These are phyloP conservation scores for Apaloderma vittatum DNA, from an alignment of 2,113 vertebrate species.

Conservation along the genomic window DNA sequence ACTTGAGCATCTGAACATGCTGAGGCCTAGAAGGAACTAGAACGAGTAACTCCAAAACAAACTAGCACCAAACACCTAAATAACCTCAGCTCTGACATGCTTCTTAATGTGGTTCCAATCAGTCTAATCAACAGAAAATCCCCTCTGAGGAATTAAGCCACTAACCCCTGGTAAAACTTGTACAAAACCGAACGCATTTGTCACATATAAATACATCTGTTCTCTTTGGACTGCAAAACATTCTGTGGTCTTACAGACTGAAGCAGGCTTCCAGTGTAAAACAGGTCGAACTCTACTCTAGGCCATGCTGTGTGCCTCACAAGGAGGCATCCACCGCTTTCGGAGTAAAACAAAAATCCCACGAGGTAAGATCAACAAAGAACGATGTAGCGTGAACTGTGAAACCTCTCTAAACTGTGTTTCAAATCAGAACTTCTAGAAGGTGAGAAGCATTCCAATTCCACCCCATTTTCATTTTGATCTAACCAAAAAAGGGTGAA, in stretches of 20 bases:
- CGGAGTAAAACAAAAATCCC: neutral
- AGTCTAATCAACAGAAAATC: neutral
- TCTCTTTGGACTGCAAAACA: neutral
- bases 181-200: neutral
- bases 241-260: neutral
- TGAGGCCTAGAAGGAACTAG: neutral
- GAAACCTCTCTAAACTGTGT: neutral
- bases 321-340: accelerated
- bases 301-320: accelerated
- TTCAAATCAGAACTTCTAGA: neutral
- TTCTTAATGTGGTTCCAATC: neutral
- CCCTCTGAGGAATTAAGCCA: neutral
- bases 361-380: neutral
- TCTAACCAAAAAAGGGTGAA: neutral
- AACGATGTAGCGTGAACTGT: accelerated
- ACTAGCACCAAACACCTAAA: accelerated
- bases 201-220: neutral
- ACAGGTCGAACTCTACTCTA: accelerated
- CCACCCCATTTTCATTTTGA: neutral
- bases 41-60: neutral
- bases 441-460: neutral
- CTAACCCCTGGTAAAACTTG: neutral
- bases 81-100: neutral
- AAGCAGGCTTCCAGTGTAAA: neutral
- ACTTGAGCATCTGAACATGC: neutral